phyloP scores from a whole-genome alignment of 2,888 invertebrate genomes.

The Drosophila longiperda region DNA sequence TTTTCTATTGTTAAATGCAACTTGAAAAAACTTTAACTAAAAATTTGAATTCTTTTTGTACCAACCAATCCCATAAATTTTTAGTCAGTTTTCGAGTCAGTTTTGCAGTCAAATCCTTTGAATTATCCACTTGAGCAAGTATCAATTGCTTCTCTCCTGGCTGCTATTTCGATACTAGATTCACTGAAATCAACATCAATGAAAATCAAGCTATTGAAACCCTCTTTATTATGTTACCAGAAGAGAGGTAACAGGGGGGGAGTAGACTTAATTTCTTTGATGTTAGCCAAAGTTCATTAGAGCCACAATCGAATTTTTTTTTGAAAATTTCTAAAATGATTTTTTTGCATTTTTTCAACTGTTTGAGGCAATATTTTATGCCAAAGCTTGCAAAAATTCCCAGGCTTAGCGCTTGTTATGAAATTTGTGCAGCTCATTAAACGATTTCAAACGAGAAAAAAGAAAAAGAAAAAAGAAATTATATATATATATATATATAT shows the following conservation, averaged over 20 bases:
- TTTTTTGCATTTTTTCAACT: conserved; percentile 21
- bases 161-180: conserved; percentile 20
- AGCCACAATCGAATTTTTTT: conserved; percentile 36
- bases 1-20: not conserved
- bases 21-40: not conserved
- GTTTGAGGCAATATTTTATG: conserved; percentile 45
- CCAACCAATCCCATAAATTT: not conserved
- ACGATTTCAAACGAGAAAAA: conserved; percentile 64
- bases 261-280: conserved; percentile 48
- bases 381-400: conserved; percentile 69
- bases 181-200: conserved; percentile 40
- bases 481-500: not conserved
- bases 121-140: conserved; percentile 34
- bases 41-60: not conserved
- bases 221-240: conserved; percentile 32
- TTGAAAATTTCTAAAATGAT: not conserved
- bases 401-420: conserved; percentile 61
- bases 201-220: conserved; percentile 54
- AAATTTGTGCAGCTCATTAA: conserved; percentile 75
- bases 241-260: not conserved
- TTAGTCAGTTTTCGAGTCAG: not conserved
- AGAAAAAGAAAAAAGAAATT: not conserved
- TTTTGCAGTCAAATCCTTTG: not conserved
- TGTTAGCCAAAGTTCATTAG: conserved; percentile 46
- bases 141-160: conserved; percentile 30